phyloP scores from a whole-genome alignment of 2,113 vertebrate species.

The Butorides virescens region DNA sequence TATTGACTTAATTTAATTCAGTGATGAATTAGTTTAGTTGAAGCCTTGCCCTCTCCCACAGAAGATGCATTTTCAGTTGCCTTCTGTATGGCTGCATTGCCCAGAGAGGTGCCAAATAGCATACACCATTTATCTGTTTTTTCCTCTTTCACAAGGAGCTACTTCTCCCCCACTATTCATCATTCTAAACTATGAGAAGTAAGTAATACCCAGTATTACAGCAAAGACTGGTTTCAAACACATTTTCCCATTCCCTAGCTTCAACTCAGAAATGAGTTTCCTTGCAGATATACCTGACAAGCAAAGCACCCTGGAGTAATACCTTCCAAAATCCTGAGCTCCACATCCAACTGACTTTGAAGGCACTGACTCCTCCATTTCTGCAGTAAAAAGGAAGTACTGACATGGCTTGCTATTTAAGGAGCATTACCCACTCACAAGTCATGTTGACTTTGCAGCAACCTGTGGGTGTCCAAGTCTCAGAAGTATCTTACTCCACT shows the following conservation, averaged over 20 bases:
- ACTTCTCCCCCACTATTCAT: not conserved
- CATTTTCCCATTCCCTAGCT: not conserved
- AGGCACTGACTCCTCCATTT: not conserved
- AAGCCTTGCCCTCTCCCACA: not conserved
- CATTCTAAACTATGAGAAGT: not conserved
- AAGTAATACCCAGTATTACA: not conserved
- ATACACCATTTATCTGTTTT: not conserved
- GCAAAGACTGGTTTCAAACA: not conserved
- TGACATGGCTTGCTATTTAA: not conserved
- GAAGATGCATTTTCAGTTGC: not conserved
- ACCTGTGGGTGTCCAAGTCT: not conserved
- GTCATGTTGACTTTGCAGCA: not conserved
- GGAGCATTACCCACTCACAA: not conserved
- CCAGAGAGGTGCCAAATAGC: not conserved
- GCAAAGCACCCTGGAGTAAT: not conserved
- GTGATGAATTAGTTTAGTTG: not conserved
- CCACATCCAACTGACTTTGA: not conserved
- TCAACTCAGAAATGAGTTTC: not conserved
- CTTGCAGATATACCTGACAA: not conserved
- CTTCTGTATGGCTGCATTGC: not conserved
- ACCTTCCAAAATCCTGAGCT: not conserved
- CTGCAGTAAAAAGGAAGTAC: not conserved
- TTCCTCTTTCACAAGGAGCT: not conserved
- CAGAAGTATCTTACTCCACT: not conserved
- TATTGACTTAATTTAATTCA: not conserved